A percentile compares a stretch with the other conserved stretches of the same genome.
Conservation (phyloP, 2,797 vertebrate species). For the Helostoma temminkii region DNA sequence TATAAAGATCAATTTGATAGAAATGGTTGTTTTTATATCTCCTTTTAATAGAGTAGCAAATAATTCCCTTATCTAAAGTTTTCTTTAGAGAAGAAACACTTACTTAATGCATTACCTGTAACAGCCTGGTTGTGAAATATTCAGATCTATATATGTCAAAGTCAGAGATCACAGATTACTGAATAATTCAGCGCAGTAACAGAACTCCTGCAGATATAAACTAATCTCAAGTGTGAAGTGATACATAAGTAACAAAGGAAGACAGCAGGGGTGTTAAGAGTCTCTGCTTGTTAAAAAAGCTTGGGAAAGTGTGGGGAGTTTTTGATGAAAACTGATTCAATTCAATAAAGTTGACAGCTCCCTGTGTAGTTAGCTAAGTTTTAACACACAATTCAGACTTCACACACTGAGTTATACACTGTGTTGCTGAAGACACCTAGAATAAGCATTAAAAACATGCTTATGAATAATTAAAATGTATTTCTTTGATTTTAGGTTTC, state of each 20-base stretch:
- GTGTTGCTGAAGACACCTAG: neutral
- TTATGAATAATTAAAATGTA: constrained; percentile 16
- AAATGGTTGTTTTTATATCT: neutral
- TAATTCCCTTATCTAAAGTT: too few relatives aligned
- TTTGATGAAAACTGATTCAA: constrained; percentile 26
- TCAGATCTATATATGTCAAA: constrained; percentile 17
- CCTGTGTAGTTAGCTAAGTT: constrained; percentile 4
- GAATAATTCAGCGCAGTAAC: constrained; percentile 19
- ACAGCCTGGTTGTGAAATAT: constrained; percentile 1
- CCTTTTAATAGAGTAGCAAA: neutral
- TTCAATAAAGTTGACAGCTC: constrained; percentile 33
- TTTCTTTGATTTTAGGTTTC: constrained; percentile 6
- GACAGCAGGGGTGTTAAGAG: constrained; percentile 9
- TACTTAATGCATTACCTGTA: constrained; percentile 3
- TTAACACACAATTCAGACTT: constrained; percentile 4
- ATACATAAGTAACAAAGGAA: constrained; percentile 19
- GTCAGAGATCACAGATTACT: constrained; percentile 21
- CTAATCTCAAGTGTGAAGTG: constrained; percentile 12
- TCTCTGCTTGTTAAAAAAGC: constrained; percentile 21
- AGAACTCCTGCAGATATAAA: constrained; percentile 15
- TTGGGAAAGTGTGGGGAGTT: constrained; percentile 6
- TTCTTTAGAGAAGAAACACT: neutral
- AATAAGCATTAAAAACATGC: constrained; percentile 3
- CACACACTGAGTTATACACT: neutral
- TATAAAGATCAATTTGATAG: neutral